Conservation (phyloP, 2,113 vertebrate species). For the Propithecus coquereli region DNA sequence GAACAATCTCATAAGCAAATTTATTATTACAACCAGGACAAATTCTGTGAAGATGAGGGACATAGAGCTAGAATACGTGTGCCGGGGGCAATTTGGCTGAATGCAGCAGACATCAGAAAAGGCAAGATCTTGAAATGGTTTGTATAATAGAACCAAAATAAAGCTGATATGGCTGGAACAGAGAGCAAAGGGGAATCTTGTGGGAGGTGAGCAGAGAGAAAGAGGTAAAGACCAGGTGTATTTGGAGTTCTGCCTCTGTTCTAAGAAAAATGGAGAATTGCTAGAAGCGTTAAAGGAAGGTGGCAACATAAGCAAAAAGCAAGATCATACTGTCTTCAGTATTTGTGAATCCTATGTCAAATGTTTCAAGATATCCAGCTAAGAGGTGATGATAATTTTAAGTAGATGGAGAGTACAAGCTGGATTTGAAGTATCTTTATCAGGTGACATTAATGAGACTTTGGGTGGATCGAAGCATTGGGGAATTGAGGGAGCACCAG, state of each 20-base stretch:
- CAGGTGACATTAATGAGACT: neutral
- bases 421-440: neutral
- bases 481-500: neutral
- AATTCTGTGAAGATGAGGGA: neutral
- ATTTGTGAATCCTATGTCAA: neutral
- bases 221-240: neutral
- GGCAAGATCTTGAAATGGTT: neutral
- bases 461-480: neutral
- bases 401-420: neutral
- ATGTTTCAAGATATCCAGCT: neutral
- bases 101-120: neutral
- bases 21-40: neutral
- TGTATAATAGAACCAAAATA: neutral
- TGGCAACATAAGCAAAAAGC: neutral
- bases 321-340: neutral
- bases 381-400: neutral
- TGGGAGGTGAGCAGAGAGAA: neutral
- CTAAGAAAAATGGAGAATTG: neutral
- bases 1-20: neutral
- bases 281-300: neutral
- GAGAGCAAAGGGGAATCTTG: neutral
- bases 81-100: neutral
- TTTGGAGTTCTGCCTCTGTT: neutral
- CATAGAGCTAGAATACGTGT: neutral
- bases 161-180: neutral